These are phyloP conservation scores for Brachypteracias leptosomus DNA, from an alignment of 2,113 vertebrate species.

Conservation along the genomic window DNA sequence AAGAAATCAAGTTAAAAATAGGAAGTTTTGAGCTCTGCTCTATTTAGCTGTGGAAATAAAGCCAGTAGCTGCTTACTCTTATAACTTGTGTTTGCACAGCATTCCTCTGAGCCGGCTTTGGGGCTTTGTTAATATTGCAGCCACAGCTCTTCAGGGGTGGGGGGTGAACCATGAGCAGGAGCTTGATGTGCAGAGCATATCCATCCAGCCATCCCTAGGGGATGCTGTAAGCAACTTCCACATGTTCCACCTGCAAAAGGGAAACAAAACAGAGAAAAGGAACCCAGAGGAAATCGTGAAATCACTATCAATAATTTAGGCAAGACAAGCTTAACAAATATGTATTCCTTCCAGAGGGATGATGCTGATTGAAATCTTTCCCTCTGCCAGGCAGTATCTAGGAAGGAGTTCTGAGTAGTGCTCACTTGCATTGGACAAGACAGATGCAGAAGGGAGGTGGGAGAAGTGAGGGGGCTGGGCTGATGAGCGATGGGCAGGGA, in stretches of 20 bases:
- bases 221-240: not conserved
- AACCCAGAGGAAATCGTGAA: not conserved
- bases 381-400: not conserved
- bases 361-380: not conserved
- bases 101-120: not conserved
- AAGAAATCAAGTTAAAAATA: not conserved
- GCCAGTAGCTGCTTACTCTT: not conserved
- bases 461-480: not conserved
- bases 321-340: not conserved
- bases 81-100: not conserved
- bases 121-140: not conserved
- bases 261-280: not conserved
- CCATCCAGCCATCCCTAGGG: not conserved
- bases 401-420: not conserved
- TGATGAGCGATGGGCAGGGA: not conserved
- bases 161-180: not conserved
- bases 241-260: not conserved
- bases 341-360: not conserved
- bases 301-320: not conserved
- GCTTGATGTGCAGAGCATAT: not conserved
- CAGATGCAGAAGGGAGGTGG: not conserved
- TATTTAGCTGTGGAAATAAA: not conserved
- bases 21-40: not conserved
- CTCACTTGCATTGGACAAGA: not conserved
- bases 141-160: not conserved